Percentiles rank a stretch among this genome's conserved stretches.
phyloP scores from a whole-genome alignment of 2,888 invertebrate species.

The Luffia ferchaultella region DNA sequence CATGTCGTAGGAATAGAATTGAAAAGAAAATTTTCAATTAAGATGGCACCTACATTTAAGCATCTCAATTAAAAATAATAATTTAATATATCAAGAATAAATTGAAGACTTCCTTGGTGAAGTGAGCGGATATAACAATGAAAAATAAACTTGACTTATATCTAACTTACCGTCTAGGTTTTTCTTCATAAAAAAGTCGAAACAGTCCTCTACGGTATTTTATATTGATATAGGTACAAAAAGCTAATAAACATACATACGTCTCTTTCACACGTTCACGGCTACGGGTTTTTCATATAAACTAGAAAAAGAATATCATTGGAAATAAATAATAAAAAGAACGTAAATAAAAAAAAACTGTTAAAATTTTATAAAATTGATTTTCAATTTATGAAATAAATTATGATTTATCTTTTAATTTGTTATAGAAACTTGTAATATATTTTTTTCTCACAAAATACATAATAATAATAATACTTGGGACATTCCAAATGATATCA shows the following conservation, averaged over 20 bases:
- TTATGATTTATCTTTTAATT: too few relatives aligned
- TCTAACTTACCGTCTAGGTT: constrained; percentile 28
- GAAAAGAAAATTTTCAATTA: too few relatives aligned
- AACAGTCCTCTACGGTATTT: constrained; percentile 31
- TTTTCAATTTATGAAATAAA: too few relatives aligned
- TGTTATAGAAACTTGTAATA: too few relatives aligned
- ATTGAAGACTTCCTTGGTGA: neutral
- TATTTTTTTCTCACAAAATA: too few relatives aligned
- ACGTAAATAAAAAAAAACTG: too few relatives aligned
- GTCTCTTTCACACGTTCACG: constrained; percentile 32
- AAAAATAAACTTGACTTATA: constrained; percentile 16
- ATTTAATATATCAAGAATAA: constrained; percentile 16
- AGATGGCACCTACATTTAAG: constrained; percentile 8
- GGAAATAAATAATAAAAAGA: constrained; percentile 4
- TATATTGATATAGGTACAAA: constrained; percentile 24
- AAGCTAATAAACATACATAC: constrained; percentile 36
- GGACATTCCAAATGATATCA: too few relatives aligned
- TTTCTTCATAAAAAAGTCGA: constrained; percentile 33
- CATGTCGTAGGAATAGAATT: too few relatives aligned
- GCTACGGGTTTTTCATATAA: constrained; percentile 26
- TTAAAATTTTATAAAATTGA: too few relatives aligned
- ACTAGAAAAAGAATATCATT: constrained; percentile 7
- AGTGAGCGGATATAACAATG: neutral
- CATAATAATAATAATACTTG: too few relatives aligned
- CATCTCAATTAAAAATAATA: constrained; percentile 15